phyloP scores from a whole-genome alignment of 2,888 invertebrate genomes.

The Dastarcus helophoroides region DNA sequence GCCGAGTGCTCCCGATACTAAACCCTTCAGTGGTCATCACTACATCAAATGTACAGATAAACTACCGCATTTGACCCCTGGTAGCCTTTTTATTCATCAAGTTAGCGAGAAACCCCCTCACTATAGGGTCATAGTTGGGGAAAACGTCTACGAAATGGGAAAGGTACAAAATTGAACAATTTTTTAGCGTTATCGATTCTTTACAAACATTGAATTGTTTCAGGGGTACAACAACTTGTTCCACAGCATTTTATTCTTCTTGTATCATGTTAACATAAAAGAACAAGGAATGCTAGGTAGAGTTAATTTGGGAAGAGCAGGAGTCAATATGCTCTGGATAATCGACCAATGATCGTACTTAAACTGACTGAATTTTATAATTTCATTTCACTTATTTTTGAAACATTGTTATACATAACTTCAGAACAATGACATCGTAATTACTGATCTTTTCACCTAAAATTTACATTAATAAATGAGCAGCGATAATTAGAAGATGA shows the following conservation, averaged over 20 bases:
- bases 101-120: constrained; percentile 56
- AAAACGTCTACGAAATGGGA: constrained; percentile 54
- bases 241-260: constrained; percentile 71
- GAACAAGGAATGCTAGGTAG: constrained; percentile 66
- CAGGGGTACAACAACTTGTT: constrained; percentile 82
- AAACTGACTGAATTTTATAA: too few species aligned
- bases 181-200: constrained; percentile 1
- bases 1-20: constrained; percentile 51
- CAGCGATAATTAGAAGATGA: too few species aligned
- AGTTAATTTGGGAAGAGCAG: constrained; percentile 65
- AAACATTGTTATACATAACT: too few species aligned
- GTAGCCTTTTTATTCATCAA: constrained; percentile 51
- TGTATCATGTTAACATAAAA: constrained; percentile 61
- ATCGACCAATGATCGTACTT: constrained; percentile 39
- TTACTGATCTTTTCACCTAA: too few species aligned
- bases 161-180: constrained; percentile 39
- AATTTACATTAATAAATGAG: too few species aligned
- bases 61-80: constrained; percentile 36
- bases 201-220: constrained; percentile 22
- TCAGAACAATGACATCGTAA: too few species aligned
- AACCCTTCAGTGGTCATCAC: constrained; percentile 49
- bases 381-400: too few species aligned
- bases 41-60: constrained; percentile 38
- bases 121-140: constrained; percentile 55
- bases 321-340: constrained; percentile 77